Percentiles rank a stretch among this genome's conserved stretches.
Conservation (phyloP, 2,113 vertebrate genomes). For the Oenanthe melanoleuca region DNA sequence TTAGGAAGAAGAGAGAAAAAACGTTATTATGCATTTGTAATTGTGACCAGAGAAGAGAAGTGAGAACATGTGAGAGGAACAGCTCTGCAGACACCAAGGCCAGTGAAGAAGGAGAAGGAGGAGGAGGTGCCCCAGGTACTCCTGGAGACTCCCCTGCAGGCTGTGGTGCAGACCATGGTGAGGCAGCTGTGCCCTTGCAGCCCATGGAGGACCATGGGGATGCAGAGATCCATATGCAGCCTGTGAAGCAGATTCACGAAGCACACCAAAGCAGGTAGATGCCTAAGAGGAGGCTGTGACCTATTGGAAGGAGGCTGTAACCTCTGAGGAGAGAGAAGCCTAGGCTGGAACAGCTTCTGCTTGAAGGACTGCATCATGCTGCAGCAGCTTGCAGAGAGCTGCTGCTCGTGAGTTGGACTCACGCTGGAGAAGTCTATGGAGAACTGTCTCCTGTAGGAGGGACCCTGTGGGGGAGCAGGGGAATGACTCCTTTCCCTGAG, state of each 20-base stretch:
- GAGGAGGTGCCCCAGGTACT: background rate
- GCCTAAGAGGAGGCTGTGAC: background rate
- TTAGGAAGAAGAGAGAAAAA: background rate
- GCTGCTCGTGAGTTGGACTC: background rate
- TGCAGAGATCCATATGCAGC: background rate
- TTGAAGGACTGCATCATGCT: background rate
- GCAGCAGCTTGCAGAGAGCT: too few relatives aligned
- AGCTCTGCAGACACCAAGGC: background rate
- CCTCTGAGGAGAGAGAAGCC: background rate
- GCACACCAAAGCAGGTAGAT: rapidly evolving
- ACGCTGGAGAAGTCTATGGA: background rate
- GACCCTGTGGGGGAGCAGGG: background rate
- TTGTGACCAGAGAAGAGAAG: background rate
- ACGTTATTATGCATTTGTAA: background rate
- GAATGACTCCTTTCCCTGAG: background rate
- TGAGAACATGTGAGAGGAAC: background rate
- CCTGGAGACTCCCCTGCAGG: background rate
- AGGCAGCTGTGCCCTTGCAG: background rate
- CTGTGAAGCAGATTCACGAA: background rate
- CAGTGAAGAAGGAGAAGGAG: background rate
- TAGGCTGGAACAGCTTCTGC: background rate
- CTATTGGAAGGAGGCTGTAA: background rate
- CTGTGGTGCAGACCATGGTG: rapidly evolving
- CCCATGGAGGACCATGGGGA: background rate
- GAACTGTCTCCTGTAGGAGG: background rate